Percentiles rank a stretch among this genome's conserved stretches.
phyloP scores from a whole-genome alignment of 1,140 invertebrate species.

The Geopemphigus sp. region DNA sequence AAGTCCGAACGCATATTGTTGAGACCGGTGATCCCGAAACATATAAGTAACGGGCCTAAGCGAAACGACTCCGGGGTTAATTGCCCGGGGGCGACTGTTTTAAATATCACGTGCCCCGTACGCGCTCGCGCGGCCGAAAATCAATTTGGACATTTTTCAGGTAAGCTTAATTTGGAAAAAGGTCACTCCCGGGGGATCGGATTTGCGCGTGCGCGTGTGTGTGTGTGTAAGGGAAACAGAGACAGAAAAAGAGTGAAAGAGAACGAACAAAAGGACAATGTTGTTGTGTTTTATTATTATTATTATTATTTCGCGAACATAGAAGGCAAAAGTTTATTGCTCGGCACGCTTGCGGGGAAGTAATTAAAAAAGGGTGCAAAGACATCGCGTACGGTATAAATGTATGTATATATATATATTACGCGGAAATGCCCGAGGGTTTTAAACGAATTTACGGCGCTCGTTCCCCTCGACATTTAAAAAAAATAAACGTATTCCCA shows the following conservation, averaged over 20 bases:
- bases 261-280: constrained; percentile 30
- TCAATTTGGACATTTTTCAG: constrained; percentile 35
- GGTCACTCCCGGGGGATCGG: constrained; percentile 15
- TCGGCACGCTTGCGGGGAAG: constrained; percentile 18
- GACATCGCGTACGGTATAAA: constrained; percentile 36
- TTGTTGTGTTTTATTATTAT: constrained; percentile 20
- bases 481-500: too few relatives aligned
- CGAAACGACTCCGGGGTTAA: neutral
- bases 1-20: too few relatives aligned
- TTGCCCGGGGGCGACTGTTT: too few relatives aligned
- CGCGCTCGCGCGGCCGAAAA: constrained; percentile 2
- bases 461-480: constrained; percentile 6
- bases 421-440: constrained; percentile 31
- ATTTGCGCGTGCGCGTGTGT: too few relatives aligned
- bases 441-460: constrained; percentile 42
- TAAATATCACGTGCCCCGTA: constrained; percentile 5
- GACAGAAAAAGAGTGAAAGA: neutral
- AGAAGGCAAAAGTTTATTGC: constrained; percentile 47
- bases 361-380: constrained; percentile 50
- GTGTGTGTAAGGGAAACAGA: too few relatives aligned
- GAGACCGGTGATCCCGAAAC: too few relatives aligned
- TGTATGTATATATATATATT: too few relatives aligned
- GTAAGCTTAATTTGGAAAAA: constrained; percentile 42
- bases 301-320: constrained; percentile 28
- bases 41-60: too few relatives aligned